Conservation (phyloP, 2,113 vertebrate genomes). For the Coracopsis vasa region DNA sequence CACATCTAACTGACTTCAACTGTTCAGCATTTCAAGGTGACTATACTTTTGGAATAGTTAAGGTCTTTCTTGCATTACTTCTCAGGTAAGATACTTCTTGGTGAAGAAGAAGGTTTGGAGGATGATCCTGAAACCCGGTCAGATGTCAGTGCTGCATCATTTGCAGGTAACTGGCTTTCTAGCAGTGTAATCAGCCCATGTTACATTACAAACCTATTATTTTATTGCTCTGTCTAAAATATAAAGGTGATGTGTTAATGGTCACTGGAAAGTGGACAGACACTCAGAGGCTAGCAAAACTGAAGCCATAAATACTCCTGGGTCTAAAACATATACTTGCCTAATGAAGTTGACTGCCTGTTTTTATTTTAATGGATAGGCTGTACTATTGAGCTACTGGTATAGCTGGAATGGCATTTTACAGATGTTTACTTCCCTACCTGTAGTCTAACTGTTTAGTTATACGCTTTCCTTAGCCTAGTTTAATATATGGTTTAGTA, state of each 20-base stretch:
- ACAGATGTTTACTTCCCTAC: neutral
- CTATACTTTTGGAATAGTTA: neutral
- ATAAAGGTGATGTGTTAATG: neutral
- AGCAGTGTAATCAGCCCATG: neutral
- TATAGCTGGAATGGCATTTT: neutral
- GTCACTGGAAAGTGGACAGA: neutral
- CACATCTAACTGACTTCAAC: neutral
- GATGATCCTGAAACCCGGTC: slow-evolving; percentile 87
- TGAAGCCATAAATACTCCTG: neutral
- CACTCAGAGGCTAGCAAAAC: neutral
- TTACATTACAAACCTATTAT: neutral
- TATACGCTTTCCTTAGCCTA: neutral
- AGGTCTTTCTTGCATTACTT: neutral
- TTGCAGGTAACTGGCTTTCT: slow-evolving; percentile 78
- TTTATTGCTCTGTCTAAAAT: neutral
- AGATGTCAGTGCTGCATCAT: slow-evolving; percentile 81
- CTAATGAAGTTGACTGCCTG: neutral
- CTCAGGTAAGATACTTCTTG: slow-evolving; percentile 88
- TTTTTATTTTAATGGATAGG: neutral
- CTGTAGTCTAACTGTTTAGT: neutral
- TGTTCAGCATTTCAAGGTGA: neutral
- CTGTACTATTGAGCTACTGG: neutral
- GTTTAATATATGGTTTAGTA: neutral
- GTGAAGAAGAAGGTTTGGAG: slow-evolving; percentile 90
- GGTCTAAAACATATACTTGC: neutral